Evolutionary conservation across 2,113 vertebrate species (phyloP).

Genomic region (Phodopus roborovskii): DNA sequence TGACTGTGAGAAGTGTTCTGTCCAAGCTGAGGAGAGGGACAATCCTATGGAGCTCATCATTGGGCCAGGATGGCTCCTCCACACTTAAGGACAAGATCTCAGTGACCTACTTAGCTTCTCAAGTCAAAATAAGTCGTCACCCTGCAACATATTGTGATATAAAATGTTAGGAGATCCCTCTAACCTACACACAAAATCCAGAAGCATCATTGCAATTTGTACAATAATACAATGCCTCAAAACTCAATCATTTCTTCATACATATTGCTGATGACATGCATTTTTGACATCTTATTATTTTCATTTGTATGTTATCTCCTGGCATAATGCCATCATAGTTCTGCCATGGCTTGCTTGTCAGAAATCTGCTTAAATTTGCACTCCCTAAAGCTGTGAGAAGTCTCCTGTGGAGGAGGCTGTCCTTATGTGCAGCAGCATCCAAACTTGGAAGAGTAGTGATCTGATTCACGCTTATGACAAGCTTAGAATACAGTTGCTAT

Average conservation of each 20-base stretch:
- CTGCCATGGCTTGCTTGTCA: background rate
- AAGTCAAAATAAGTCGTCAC: background rate
- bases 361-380: constrained; percentile 41
- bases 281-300: constrained; percentile 51
- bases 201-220: background rate
- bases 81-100: background rate
- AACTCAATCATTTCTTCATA: constrained; percentile 23
- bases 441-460: background rate
- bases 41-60: background rate
- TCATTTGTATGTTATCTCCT: background rate
- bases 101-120: constrained; percentile 19
- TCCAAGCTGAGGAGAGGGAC: background rate
- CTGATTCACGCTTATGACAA: background rate
- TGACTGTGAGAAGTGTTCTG: background rate
- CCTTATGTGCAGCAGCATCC: background rate
- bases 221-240: background rate
- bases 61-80: background rate
- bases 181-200: background rate
- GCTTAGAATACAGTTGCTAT: fast-evolving
- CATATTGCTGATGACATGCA: background rate
- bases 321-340: background rate
- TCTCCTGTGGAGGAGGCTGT: background rate
- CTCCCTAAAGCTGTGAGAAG: background rate
- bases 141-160: background rate
- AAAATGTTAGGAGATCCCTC: background rate